Percentiles rank a stretch among this genome's conserved stretches.
These are phyloP conservation scores for Folsomia manolachei DNA, from an alignment of 2,888 invertebrate species.

Conservation along the genomic window DNA sequence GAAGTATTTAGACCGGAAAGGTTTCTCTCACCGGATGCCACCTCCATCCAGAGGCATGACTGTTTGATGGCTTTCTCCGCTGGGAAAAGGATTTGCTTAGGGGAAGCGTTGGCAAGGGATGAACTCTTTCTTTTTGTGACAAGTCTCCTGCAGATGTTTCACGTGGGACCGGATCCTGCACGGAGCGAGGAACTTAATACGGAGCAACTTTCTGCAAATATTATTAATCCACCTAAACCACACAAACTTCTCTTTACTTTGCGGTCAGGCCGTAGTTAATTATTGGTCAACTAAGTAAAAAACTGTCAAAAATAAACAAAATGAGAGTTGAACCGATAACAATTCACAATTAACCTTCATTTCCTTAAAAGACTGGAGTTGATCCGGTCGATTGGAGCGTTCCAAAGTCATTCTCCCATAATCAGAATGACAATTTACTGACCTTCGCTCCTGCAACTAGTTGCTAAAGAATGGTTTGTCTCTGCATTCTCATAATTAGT, in stretches of 20 bases:
- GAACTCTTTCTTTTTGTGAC: slow-evolving; percentile 41
- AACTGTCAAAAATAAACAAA: too few species aligned
- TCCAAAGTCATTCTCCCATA: too few species aligned
- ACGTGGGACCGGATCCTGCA: slow-evolving; percentile 31
- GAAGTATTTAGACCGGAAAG: slow-evolving; percentile 38
- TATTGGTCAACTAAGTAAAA: too few species aligned
- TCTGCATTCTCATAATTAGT: too few species aligned
- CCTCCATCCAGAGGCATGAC: slow-evolving; percentile 30
- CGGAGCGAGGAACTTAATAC: slow-evolving; percentile 17
- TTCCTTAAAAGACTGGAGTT: too few species aligned
- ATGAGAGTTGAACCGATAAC: too few species aligned
- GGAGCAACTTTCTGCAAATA: slow-evolving; percentile 14
- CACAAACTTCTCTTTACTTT: slow-evolving; percentile 32
- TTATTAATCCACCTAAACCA: slow-evolving; percentile 31
- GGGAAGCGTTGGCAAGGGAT: slow-evolving; percentile 38
- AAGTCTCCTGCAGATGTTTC: slow-evolving; percentile 37
- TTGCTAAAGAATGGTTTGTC: too few species aligned
- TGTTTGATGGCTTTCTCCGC: slow-evolving; percentile 30
- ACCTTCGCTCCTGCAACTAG: too few species aligned
- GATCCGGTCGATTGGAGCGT: too few species aligned
- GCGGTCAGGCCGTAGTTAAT: too few species aligned
- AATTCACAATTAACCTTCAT: too few species aligned
- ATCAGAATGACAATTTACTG: too few species aligned
- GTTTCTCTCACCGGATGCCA: slow-evolving; percentile 24
- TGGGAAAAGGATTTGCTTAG: slow-evolving; percentile 32